A percentile compares a stretch with the other conserved stretches of the same genome.
These are phyloP conservation scores for Mycalesis mineus DNA, from an alignment of 2,888 invertebrate species.

Conservation along the genomic window DNA sequence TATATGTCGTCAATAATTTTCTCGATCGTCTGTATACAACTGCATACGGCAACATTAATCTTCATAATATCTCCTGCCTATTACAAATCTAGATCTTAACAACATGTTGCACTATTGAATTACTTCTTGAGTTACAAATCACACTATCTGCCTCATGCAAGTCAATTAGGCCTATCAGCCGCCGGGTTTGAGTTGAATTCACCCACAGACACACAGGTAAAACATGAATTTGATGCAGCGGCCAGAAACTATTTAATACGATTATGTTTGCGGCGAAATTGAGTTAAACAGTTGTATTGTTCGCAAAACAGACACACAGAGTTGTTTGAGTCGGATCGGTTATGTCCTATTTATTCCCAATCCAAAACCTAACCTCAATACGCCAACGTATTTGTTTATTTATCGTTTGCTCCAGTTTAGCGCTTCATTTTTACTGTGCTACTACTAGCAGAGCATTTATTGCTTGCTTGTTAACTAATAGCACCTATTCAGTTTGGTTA, in stretches of 20 bases:
- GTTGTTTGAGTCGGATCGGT: slow-evolving; percentile 4
- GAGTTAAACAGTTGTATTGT: slow-evolving; percentile 54
- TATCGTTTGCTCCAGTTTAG: background rate
- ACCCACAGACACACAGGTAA: slow-evolving; percentile 48
- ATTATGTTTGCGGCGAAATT: slow-evolving; percentile 54
- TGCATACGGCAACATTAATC: too few relatives aligned
- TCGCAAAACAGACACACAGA: slow-evolving; percentile 13
- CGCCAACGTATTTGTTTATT: slow-evolving; percentile 1
- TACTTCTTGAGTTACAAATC: slow-evolving; percentile 42
- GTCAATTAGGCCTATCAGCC: slow-evolving; percentile 73
- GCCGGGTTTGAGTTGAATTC: slow-evolving; percentile 60
- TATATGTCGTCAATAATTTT: too few relatives aligned
- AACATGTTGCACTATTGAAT: background rate
- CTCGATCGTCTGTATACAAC: too few relatives aligned
- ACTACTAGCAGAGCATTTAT: too few relatives aligned
- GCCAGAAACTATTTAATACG: slow-evolving; percentile 56
- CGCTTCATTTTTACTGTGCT: background rate
- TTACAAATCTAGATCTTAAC: background rate
- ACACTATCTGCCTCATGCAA: slow-evolving; percentile 69
- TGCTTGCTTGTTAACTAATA: background rate
- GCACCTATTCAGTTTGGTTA: too few relatives aligned
- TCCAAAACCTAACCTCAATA: slow-evolving; percentile 5
- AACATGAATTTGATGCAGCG: slow-evolving; percentile 61
- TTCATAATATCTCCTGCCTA: too few relatives aligned
- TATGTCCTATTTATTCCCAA: slow-evolving; percentile 8